Evolutionary conservation across 1,140 invertebrate genomes (phyloP).

Genomic region (Hycleus phaleratus): DNA sequence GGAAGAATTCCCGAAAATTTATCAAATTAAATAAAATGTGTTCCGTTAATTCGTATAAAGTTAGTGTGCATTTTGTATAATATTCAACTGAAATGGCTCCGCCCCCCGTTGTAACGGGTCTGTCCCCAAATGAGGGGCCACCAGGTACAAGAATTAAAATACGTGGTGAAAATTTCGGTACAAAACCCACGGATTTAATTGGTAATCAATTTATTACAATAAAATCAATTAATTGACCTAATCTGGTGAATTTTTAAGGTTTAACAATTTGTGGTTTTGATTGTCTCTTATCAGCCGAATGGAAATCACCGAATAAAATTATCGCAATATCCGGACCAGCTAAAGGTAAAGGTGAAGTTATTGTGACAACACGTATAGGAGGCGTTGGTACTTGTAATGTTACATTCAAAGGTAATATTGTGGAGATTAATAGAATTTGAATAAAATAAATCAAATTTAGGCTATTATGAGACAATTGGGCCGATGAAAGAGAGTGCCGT

Average conservation of each 20-base stretch:
- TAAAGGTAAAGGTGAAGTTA: slow-evolving; percentile 92
- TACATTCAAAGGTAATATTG: slow-evolving; percentile 69
- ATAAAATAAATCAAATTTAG: slow-evolving; percentile 33
- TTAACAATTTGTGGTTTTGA: slow-evolving; percentile 93
- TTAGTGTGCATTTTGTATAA: too few relatives aligned
- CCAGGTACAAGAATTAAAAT: slow-evolving; percentile 94
- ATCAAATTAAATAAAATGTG: too few relatives aligned
- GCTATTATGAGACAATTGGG: slow-evolving; percentile 79
- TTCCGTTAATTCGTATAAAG: too few relatives aligned
- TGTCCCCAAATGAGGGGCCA: slow-evolving; percentile 96
- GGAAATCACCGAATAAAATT: slow-evolving; percentile 97
- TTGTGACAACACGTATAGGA: slow-evolving; percentile 83
- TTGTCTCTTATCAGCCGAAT: slow-evolving; percentile 91
- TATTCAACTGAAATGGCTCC: slow-evolving; percentile 51
- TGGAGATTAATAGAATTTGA: background rate
- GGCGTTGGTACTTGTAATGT: slow-evolving; percentile 91
- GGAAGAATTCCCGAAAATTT: too few relatives aligned
- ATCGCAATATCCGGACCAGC: slow-evolving; percentile 88
- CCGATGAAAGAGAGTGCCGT: slow-evolving; percentile 97
- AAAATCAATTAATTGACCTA: background rate
- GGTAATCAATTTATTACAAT: slow-evolving; percentile 45
- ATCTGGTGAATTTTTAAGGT: slow-evolving; percentile 48
- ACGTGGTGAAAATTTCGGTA: slow-evolving; percentile 91
- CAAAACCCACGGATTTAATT: slow-evolving; percentile 73
- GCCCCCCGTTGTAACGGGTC: slow-evolving; percentile 86